Conservation (phyloP, 2,888 invertebrate species). For the Ormyrus thymus region DNA sequence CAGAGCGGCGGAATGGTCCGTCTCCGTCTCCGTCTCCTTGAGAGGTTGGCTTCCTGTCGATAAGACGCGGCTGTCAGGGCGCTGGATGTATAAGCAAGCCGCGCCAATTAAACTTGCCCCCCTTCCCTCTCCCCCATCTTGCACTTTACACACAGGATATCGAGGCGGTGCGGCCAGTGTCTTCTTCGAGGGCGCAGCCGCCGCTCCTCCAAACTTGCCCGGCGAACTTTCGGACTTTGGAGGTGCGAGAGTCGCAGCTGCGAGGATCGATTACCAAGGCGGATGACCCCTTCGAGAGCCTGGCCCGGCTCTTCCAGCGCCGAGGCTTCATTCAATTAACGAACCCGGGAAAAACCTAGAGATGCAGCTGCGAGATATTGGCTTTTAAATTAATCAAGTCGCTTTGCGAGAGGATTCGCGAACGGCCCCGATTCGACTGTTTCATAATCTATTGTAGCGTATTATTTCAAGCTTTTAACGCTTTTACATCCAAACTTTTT, state of each 20-base stretch:
- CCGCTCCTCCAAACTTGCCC: too few species aligned
- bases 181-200: too few species aligned
- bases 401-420: background rate
- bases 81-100: background rate
- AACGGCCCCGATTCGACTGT: too few species aligned
- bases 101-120: slow-evolving; percentile 7
- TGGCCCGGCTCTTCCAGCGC: too few species aligned
- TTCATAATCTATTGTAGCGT: too few species aligned
- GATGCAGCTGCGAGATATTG: slow-evolving; percentile 11
- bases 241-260: background rate
- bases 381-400: slow-evolving; percentile 40
- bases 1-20: too few species aligned
- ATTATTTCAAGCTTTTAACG: too few species aligned
- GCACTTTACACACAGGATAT: too few species aligned
- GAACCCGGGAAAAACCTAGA: slow-evolving; percentile 21
- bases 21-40: background rate
- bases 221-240: too few species aligned
- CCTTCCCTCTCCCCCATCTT: too few species aligned
- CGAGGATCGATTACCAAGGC: slow-evolving; percentile 28
- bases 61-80: background rate
- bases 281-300: slow-evolving; percentile 6
- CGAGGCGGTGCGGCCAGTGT: too few species aligned
- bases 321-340: slow-evolving; percentile 44
- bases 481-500: too few species aligned
- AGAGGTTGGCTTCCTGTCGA: background rate